Percentiles rank a stretch among this genome's conserved stretches.
These are phyloP conservation scores for Chaenocephalus aceratus DNA, from an alignment of 2,113 vertebrate species.

Conservation along the genomic window DNA sequence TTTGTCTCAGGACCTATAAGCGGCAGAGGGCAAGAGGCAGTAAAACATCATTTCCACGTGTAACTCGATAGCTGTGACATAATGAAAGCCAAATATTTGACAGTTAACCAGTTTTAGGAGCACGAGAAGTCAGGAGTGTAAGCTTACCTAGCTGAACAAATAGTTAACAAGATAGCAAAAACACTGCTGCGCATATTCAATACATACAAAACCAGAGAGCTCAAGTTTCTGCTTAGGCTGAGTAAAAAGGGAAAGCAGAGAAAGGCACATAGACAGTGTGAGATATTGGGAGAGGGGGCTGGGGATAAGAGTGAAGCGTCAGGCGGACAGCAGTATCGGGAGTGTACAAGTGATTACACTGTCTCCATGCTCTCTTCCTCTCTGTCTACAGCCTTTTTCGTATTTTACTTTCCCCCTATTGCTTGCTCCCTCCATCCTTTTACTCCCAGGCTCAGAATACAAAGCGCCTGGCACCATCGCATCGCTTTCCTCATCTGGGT, in stretches of 20 bases:
- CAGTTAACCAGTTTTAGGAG: constrained; percentile 48
- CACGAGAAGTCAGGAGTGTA: constrained; percentile 8
- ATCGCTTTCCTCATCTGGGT: constrained; percentile 37
- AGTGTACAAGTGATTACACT: constrained; percentile 68
- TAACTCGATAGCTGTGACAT: constrained; percentile 48
- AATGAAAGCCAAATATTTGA: constrained; percentile 61
- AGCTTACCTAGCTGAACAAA: constrained; percentile 18
- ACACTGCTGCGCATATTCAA: constrained; percentile 17
- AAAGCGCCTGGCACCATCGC: constrained; percentile 71
- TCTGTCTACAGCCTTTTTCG: constrained; percentile 30
- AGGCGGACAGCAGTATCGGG: constrained; percentile 45
- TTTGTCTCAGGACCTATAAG: constrained; percentile 36
- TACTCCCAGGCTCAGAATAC: constrained; percentile 67
- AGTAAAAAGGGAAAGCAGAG: background rate
- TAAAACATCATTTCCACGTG: constrained; percentile 47
- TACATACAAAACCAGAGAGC: constrained; percentile 1
- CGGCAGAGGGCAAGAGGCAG: constrained; percentile 24
- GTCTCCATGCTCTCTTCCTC: constrained; percentile 55
- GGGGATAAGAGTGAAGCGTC: constrained; percentile 62
- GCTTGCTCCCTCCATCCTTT: constrained; percentile 26
- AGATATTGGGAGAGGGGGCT: constrained; percentile 34
- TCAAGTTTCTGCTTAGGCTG: constrained; percentile 47
- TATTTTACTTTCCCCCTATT: constrained; percentile 30
- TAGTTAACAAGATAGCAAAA: constrained; percentile 45
- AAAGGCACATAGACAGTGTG: constrained; percentile 2